These are phyloP conservation scores for Phenganax marumi DNA, from an alignment of 92 coral and sea anemone species.

Conservation along the genomic window DNA sequence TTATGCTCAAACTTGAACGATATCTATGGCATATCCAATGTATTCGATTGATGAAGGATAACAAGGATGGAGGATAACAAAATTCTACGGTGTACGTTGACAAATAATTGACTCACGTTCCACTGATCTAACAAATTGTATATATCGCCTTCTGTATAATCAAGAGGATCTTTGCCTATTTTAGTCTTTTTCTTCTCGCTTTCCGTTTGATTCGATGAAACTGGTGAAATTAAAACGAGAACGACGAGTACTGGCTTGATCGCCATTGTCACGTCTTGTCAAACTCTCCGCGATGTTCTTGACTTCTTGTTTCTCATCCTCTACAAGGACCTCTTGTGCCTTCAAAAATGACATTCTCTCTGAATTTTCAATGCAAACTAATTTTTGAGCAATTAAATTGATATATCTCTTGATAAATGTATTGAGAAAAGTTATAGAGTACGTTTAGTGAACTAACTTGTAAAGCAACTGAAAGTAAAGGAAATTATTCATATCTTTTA, in stretches of 20 bases:
- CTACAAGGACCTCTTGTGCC: neutral
- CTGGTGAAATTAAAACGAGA: conserved; percentile 30
- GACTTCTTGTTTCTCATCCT: conserved; percentile 4
- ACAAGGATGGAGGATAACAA: neutral
- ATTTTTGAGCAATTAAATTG: too few species aligned
- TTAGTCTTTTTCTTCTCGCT: conserved; percentile 63
- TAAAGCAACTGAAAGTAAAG: too few species aligned
- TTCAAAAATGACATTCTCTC: neutral
- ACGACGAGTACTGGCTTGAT: neutral
- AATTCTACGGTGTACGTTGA: neutral
- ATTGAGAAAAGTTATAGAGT: too few species aligned
- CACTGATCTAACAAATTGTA: conserved; percentile 82
- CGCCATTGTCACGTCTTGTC: conserved; percentile 46
- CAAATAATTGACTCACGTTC: conserved; percentile 67
- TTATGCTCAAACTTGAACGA: neutral
- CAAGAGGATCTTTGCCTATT: conserved; percentile 81
- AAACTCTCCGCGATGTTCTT: neutral
- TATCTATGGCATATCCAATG: neutral
- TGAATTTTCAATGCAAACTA: too few species aligned
- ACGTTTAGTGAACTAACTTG: too few species aligned
- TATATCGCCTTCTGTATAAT: conserved; percentile 87
- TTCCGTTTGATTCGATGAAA: conserved; percentile 41
- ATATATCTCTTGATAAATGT: too few species aligned
- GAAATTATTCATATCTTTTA: too few species aligned
- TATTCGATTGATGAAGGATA: neutral